A percentile compares a stretch with the other conserved stretches of the same genome.
These are phyloP conservation scores for Trypoxylon attenuatum DNA, from an alignment of 2,888 invertebrate species.

Conservation along the genomic window DNA sequence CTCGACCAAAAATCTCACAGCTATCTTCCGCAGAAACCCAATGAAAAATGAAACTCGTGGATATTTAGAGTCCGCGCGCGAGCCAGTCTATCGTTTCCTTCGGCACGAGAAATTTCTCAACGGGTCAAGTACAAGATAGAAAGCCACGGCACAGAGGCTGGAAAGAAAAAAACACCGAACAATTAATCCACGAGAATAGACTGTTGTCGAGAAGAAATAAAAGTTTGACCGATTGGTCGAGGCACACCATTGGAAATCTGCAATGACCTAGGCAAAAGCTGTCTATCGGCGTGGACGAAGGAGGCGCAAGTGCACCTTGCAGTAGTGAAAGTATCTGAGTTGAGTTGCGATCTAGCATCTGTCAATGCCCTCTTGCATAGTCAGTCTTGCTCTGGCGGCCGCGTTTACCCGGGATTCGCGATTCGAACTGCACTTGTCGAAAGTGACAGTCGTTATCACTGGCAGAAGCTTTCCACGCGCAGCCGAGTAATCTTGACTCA, in stretches of 20 bases:
- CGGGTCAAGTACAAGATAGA: too few species aligned
- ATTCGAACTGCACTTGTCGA: constrained; percentile 27
- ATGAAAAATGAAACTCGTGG: too few species aligned
- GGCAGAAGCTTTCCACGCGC: neutral
- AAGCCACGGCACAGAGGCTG: too few species aligned
- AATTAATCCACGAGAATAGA: too few species aligned
- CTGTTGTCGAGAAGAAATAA: constrained; percentile 31
- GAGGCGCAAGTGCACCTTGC: constrained; percentile 56
- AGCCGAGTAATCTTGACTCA: neutral
- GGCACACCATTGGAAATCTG: constrained; percentile 32
- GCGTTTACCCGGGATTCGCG: constrained; percentile 50
- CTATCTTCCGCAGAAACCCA: too few species aligned
- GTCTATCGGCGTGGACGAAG: constrained; percentile 44
- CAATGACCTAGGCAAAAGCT: constrained; percentile 26
- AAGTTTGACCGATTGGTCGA: too few species aligned
- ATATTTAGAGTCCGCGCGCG: too few species aligned
- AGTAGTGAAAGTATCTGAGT: constrained; percentile 59
- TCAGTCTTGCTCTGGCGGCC: constrained; percentile 53
- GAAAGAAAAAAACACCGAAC: too few species aligned
- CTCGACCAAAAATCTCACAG: too few species aligned
- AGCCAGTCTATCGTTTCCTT: too few species aligned
- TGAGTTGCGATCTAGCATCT: constrained; percentile 61
- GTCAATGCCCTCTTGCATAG: constrained; percentile 62
- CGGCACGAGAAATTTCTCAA: too few species aligned
- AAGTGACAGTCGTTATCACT: constrained; percentile 15